Percentiles rank a stretch among this genome's conserved stretches.
Conservation (phyloP, 2,888 invertebrate species). For the Cosmopolites sordidus region DNA sequence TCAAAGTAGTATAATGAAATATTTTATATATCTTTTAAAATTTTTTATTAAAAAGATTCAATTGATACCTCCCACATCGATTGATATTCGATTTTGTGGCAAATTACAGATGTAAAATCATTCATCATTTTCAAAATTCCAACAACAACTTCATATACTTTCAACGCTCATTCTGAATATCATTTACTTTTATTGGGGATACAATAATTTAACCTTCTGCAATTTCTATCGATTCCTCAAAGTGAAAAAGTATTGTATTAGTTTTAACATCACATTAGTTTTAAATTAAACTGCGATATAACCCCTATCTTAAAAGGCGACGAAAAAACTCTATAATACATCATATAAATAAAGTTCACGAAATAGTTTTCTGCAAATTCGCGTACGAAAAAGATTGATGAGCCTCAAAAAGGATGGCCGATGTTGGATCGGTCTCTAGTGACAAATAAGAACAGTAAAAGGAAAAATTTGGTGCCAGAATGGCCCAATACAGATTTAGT, state of each 20-base stretch:
- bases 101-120: background rate
- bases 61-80: background rate
- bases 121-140: background rate
- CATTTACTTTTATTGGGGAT: background rate
- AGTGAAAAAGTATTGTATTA: background rate
- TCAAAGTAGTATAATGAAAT: too few relatives aligned
- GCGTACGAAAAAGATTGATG: constrained; percentile 28
- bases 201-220: background rate
- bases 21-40: too few relatives aligned
- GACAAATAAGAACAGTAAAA: constrained; percentile 30
- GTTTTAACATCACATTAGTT: background rate
- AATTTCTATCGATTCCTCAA: background rate
- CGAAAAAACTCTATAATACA: background rate
- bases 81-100: background rate
- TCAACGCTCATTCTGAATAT: background rate
- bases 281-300: too few relatives aligned
- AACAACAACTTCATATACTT: background rate
- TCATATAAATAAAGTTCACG: constrained; percentile 25
- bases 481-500: background rate
- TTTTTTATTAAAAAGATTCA: too few relatives aligned
- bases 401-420: constrained; percentile 22
- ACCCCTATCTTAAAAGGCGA: too few relatives aligned
- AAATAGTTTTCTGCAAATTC: constrained; percentile 28
- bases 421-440: constrained; percentile 30
- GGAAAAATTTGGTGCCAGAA: background rate